Evolutionary conservation across 1,140 invertebrate species (phyloP).

Genomic region (Cyphomyrmex costatus): DNA sequence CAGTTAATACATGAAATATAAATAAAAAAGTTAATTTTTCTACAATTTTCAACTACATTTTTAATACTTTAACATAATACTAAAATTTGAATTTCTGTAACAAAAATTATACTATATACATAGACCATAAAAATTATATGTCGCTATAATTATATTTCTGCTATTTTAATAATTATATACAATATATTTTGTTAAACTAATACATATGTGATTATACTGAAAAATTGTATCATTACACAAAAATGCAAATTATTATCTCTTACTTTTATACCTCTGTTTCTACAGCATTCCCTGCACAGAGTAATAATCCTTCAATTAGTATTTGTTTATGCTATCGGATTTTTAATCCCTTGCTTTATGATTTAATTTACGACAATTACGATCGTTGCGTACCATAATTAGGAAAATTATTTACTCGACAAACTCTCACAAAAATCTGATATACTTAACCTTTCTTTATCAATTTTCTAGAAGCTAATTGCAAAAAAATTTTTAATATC

Average conservation of each 20-base stretch:
- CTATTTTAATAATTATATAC: neutral
- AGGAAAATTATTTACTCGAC: no score
- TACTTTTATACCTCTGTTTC: neutral
- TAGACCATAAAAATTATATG: neutral
- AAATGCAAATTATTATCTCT: neutral
- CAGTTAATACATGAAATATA: neutral
- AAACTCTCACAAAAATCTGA: no score
- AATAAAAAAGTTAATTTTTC: neutral
- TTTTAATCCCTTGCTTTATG: neutral
- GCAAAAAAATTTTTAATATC: no score
- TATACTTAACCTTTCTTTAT: no score
- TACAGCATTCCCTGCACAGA: constrained; percentile 25
- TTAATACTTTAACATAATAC: neutral
- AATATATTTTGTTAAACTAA: neutral
- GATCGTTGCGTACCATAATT: no score
- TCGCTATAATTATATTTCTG: neutral
- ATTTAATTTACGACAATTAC: no score
- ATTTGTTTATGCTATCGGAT: neutral
- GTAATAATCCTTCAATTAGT: constrained; percentile 14
- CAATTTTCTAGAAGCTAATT: no score
- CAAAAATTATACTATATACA: neutral
- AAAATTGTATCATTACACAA: neutral
- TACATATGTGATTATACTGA: neutral
- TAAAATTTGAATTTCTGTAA: neutral
- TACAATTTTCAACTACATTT: neutral